A percentile compares a stretch with the other conserved stretches of the same genome.
phyloP scores from a whole-genome alignment of 2,888 invertebrate genomes.

The Odontocolon sp. region DNA sequence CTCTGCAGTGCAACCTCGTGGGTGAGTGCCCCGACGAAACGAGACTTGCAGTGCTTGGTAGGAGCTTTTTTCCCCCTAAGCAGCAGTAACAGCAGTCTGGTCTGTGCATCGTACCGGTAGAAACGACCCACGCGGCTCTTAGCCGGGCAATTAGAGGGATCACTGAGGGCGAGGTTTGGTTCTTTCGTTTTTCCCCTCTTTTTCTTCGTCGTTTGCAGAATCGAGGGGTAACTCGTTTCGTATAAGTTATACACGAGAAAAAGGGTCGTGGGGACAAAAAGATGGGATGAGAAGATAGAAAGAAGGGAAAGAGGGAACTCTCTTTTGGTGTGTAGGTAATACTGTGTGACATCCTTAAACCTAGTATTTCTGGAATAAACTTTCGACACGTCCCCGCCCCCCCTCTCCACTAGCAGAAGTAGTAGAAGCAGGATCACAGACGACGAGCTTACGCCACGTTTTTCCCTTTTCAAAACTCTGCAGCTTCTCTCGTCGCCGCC shows the following conservation, averaged over 20 bases:
- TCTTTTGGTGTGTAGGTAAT: neutral
- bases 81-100: neutral
- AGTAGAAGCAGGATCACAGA: neutral
- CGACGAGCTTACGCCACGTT: slow-evolving; percentile 1
- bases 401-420: no score
- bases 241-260: neutral
- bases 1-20: neutral
- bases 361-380: slow-evolving; percentile 32
- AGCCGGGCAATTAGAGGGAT: slow-evolving; percentile 12
- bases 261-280: neutral
- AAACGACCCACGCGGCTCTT: neutral
- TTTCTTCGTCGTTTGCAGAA: slow-evolving; percentile 5
- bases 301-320: neutral
- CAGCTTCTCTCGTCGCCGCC: slow-evolving; percentile 11
- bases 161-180: neutral
- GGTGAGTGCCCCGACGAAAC: neutral
- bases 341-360: slow-evolving; percentile 16
- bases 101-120: neutral
- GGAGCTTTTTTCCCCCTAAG: neutral
- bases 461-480: slow-evolving; percentile 30
- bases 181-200: neutral
- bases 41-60: neutral
- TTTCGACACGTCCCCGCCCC: slow-evolving; percentile 20
- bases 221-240: neutral
- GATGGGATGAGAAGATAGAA: slow-evolving; percentile 1